Conservation (phyloP, 2,888 invertebrate genomes). For the Pardosa pseudoannulata region DNA sequence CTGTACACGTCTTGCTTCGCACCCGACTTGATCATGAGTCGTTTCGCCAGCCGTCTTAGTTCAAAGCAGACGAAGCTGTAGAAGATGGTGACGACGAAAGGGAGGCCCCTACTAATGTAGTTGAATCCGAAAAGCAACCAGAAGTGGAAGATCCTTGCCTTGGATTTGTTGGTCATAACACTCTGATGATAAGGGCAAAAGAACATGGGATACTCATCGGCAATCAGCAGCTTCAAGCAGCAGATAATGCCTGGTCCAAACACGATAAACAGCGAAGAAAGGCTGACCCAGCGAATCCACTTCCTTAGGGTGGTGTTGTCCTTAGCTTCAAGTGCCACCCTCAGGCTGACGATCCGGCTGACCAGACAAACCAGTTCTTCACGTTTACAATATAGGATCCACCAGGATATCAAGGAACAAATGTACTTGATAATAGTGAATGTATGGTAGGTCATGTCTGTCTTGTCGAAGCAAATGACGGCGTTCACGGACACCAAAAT, state of each 20-base stretch:
- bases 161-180: background rate
- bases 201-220: conserved; percentile 11
- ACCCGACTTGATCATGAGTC: background rate
- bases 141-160: conserved; percentile 18
- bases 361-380: background rate
- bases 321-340: background rate
- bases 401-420: conserved; percentile 27
- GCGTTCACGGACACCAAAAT: background rate
- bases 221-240: conserved; percentile 14
- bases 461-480: conserved; percentile 15
- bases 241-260: conserved; percentile 33
- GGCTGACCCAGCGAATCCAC: background rate
- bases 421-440: conserved; percentile 33
- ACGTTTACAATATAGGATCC: conserved; percentile 7
- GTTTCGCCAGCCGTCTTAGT: background rate
- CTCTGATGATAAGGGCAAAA: conserved; percentile 24
- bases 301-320: background rate
- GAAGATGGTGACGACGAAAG: background rate
- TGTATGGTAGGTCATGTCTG: conserved; percentile 29
- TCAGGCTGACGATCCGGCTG: background rate
- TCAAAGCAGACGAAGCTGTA: conserved; percentile 21
- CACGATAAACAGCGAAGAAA: background rate
- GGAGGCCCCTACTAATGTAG: conserved; percentile 20
- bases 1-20: no score
- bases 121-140: conserved; percentile 14